Percentiles rank a stretch among this genome's conserved stretches.
Conservation (phyloP, 2,797 vertebrate species). For the Myotis pilosus region DNA sequence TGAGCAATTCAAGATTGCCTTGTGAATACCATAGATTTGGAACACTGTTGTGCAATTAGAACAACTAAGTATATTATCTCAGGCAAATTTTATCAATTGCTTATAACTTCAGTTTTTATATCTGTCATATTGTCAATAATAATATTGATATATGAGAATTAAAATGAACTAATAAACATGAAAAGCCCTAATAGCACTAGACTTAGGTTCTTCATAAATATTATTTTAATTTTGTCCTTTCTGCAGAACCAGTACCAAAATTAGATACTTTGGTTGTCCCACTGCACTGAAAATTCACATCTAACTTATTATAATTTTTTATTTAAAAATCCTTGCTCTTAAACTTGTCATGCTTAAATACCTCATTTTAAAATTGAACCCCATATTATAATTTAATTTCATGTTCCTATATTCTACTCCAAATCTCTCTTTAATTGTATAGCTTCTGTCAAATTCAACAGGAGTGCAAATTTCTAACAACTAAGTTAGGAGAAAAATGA, state of each 20-base stretch:
- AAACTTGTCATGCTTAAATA: slow-evolving; percentile 11
- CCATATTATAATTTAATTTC: slow-evolving; percentile 20
- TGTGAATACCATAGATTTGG: neutral
- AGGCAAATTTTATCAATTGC: neutral
- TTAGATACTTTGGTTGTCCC: neutral
- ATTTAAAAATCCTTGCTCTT: slow-evolving; percentile 16
- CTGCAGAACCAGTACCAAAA: neutral
- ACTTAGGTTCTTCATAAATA: neutral
- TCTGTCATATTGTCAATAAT: neutral
- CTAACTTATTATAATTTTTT: neutral
- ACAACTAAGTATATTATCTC: neutral
- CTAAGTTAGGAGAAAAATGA: neutral
- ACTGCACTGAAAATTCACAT: neutral
- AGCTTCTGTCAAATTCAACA: neutral
- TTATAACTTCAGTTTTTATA: neutral
- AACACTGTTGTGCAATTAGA: neutral
- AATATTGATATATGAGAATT: neutral
- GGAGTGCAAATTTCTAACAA: slow-evolving; percentile 10
- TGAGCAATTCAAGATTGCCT: neutral
- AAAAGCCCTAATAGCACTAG: neutral
- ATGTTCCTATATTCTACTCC: neutral
- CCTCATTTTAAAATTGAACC: neutral
- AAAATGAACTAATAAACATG: slow-evolving; percentile 12
- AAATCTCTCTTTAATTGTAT: slow-evolving; percentile 26
- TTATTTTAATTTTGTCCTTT: neutral